Evolutionary conservation across 2,797 vertebrate genomes (phyloP).

Genomic region (Bufotes viridis): DNA sequence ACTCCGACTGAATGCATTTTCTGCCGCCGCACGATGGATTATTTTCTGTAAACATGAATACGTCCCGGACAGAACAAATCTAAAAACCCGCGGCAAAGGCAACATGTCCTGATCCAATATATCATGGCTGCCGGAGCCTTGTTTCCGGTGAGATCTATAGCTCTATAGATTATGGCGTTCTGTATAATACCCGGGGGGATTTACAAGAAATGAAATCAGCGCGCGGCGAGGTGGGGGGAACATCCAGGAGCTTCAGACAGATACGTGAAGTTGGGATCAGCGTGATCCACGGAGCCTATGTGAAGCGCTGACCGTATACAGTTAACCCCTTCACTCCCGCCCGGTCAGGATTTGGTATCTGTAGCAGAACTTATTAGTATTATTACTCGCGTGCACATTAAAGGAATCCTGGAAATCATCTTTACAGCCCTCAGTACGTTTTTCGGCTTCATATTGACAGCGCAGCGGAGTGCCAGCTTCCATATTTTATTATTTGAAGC

Average conservation of each 20-base stretch:
- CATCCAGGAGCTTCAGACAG: constrained; percentile 1
- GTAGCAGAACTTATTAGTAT: neutral
- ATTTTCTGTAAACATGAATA: neutral
- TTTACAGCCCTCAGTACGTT: constrained; percentile 2
- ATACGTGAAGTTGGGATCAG: constrained; percentile 29
- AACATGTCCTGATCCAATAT: neutral
- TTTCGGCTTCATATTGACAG: constrained; percentile 21
- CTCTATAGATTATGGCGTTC: neutral
- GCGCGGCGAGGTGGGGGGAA: neutral
- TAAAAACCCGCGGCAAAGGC: neutral
- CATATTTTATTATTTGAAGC: constrained; percentile 45
- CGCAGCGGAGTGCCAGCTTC: neutral
- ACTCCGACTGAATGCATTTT: neutral
- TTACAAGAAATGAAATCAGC: constrained; percentile 20
- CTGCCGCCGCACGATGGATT: neutral
- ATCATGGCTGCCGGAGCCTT: neutral
- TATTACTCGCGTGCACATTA: constrained; percentile 19
- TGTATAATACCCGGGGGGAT: constrained; percentile 22
- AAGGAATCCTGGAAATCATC: constrained; percentile 3
- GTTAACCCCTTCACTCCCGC: neutral
- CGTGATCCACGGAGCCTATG: constrained; percentile 15
- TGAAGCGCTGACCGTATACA: neutral
- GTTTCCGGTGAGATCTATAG: constrained; percentile 9
- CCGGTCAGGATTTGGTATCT: neutral
- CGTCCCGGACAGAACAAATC: neutral